phyloP scores from a whole-genome alignment of 2,113 vertebrate species.

The Chaetodon trifascialis region DNA sequence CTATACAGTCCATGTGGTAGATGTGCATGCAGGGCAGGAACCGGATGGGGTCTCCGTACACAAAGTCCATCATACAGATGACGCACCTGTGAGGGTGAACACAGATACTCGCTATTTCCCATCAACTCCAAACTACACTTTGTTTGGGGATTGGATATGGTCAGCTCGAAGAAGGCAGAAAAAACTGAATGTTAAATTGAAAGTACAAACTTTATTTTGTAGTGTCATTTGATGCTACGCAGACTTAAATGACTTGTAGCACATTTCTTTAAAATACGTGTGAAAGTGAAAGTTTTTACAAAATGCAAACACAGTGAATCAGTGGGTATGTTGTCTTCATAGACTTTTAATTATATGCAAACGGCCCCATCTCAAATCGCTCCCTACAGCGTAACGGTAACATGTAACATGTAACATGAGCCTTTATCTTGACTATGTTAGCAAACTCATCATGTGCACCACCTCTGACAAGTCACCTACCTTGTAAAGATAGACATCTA shows the following conservation, averaged over 20 bases:
- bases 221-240: too few species aligned
- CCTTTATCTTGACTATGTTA: too few species aligned
- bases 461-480: too few species aligned
- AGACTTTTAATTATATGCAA: background rate
- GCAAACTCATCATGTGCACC: too few species aligned
- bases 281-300: background rate
- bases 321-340: background rate
- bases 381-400: too few species aligned
- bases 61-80: constrained; percentile 99
- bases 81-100: constrained; percentile 88
- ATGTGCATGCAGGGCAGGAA: constrained; percentile 99
- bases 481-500: too few species aligned
- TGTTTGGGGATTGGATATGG: background rate
- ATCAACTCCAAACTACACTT: background rate
- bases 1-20: constrained; percentile 99
- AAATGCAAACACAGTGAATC: background rate
- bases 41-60: constrained; percentile 97
- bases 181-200: too few species aligned
- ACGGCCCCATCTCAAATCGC: too few species aligned
- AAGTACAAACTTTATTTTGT: too few species aligned
- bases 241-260: background rate
- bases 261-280: background rate
- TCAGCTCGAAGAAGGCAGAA: background rate
- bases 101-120: constrained; percentile 3
- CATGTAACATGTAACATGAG: too few species aligned